A percentile compares a stretch with the other conserved stretches of the same genome.
phyloP scores from a whole-genome alignment of 37 sponge, comb jelly and placozoan species.

The Cladorhizidae sp. region DNA sequence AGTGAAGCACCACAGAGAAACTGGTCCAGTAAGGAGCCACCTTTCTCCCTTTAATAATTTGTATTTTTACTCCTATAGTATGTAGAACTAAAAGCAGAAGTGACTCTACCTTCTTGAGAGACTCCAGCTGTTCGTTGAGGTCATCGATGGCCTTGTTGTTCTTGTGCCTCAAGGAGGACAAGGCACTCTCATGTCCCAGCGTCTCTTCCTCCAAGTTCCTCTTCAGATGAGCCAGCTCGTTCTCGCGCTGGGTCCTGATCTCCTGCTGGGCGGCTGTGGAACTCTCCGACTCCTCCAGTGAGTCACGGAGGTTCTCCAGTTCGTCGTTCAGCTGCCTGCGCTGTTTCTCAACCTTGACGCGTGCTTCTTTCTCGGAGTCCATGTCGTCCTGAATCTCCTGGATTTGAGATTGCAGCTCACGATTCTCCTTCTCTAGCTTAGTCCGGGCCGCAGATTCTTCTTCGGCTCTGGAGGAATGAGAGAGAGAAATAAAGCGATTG shows the following conservation, averaged over 20 bases:
- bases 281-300: conserved; percentile 76
- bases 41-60: too few species aligned
- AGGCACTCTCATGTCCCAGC: conserved; percentile 65
- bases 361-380: conserved; percentile 83
- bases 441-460: conserved; percentile 82
- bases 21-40: too few species aligned
- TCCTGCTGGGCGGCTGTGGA: conserved; percentile 81
- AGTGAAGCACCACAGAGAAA: too few species aligned
- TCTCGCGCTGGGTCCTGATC: conserved; percentile 81
- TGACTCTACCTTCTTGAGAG: conserved; percentile 61
- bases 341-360: conserved; percentile 69
- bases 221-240: conserved; percentile 82
- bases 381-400: conserved; percentile 93
- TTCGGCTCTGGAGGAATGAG: conserved; percentile 60
- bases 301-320: conserved; percentile 79
- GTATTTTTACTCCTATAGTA: too few species aligned
- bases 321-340: conserved; percentile 81
- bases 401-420: conserved; percentile 80
- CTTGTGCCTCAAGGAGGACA: conserved; percentile 74
- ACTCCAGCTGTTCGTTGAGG: conserved; percentile 88
- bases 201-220: conserved; percentile 79
- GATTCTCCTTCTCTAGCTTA: conserved; percentile 86
- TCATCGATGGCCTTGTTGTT: conserved; percentile 77
- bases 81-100: too few species aligned
- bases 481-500: not conserved